These are phyloP conservation scores for Microcaecilia unicolor DNA, from an alignment of 2,797 vertebrate species.

Conservation along the genomic window DNA sequence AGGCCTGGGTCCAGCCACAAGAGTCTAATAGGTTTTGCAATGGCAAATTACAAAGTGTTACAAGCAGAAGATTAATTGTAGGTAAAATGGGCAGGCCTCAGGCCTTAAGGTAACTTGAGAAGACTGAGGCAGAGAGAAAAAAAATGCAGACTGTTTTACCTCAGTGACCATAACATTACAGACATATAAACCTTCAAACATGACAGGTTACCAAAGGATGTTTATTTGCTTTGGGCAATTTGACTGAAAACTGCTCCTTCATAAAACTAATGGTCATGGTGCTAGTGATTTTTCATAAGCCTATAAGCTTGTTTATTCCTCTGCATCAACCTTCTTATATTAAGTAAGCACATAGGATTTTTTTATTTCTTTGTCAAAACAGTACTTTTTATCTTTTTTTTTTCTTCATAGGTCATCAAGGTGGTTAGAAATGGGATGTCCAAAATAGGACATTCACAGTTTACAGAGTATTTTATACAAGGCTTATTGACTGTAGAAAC, in stretches of 20 bases:
- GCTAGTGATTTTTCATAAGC: too few species aligned
- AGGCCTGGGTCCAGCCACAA: conserved; percentile 50
- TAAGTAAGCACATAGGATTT: too few species aligned
- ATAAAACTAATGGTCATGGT: too few species aligned
- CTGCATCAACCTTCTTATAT: too few species aligned
- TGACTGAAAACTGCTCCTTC: conserved; percentile 36
- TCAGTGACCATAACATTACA: conserved; percentile 39
- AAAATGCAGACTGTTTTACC: conserved; percentile 60
- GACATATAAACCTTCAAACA: conserved; percentile 51
- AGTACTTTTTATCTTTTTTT: too few species aligned
- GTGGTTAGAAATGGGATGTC: too few species aligned
- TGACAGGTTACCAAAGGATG: conserved; percentile 31
- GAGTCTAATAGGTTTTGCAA: conserved; percentile 69
- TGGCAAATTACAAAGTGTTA: conserved; percentile 75
- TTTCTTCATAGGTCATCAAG: too few species aligned
- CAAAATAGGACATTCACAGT: too few species aligned
- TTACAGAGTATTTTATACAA: too few species aligned
- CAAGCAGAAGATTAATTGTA: conserved; percentile 78
- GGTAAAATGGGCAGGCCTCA: conserved; percentile 47
- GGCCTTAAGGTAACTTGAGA: conserved; percentile 66
- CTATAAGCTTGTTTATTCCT: too few species aligned
- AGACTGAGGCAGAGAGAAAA: conserved; percentile 34
- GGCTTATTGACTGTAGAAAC: too few species aligned
- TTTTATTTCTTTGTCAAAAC: too few species aligned
- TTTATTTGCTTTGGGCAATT: conserved; percentile 46